Percentiles rank a stretch among this genome's conserved stretches.
These are phyloP conservation scores for Mus minutoides DNA, from an alignment of 2,797 vertebrate genomes.

Conservation along the genomic window DNA sequence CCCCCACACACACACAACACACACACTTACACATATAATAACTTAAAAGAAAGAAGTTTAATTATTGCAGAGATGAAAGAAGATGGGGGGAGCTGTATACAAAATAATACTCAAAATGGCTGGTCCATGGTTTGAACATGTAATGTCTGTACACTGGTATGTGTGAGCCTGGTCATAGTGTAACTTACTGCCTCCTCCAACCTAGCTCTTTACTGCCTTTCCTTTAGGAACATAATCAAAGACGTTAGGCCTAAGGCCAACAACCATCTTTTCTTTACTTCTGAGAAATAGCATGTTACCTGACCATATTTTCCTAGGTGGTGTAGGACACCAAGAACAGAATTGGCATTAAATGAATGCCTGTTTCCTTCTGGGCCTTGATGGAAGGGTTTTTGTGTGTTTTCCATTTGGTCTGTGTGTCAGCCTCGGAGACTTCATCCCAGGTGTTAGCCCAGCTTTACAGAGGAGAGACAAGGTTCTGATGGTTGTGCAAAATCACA, in stretches of 20 bases:
- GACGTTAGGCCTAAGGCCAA: neutral
- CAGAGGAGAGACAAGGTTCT: neutral
- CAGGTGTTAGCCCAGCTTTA: neutral
- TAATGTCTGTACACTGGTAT: neutral
- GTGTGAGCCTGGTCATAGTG: neutral
- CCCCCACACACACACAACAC: too few species aligned
- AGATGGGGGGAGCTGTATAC: neutral
- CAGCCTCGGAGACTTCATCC: neutral
- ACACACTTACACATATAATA: neutral
- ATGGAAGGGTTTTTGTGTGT: neutral
- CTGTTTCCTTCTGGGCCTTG: neutral
- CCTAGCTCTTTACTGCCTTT: neutral
- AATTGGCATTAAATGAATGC: neutral
- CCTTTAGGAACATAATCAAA: neutral
- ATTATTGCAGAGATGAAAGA: neutral
- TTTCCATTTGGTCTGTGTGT: neutral
- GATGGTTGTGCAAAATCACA: neutral
- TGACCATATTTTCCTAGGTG: neutral
- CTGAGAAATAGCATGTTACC: neutral
- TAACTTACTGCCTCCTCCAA: neutral
- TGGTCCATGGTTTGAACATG: neutral
- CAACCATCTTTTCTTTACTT: neutral
- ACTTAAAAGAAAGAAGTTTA: neutral
- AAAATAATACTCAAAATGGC: neutral
- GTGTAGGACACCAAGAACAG: neutral